Percentiles rank a stretch among this genome's conserved stretches.
phyloP scores from a whole-genome alignment of 2,113 vertebrate genomes.

The Bucco capensis region DNA sequence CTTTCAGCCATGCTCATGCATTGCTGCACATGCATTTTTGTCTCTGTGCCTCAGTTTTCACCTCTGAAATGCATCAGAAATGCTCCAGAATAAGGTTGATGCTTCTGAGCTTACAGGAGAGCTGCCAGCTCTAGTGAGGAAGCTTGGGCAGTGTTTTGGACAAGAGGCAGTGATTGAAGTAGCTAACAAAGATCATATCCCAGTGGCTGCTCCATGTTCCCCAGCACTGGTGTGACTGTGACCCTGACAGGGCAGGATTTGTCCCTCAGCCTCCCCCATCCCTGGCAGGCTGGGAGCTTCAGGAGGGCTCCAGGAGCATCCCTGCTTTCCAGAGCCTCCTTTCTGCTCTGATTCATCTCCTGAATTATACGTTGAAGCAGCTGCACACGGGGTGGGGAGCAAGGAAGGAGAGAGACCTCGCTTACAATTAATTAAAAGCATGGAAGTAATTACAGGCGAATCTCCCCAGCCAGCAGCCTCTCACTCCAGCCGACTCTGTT shows the following conservation, averaged over 20 bases:
- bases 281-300: background rate
- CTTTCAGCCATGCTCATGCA: background rate
- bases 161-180: background rate
- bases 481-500: slow-evolving; percentile 66
- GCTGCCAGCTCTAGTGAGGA: background rate
- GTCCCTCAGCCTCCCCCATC: background rate
- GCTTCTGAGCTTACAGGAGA: background rate
- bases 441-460: slow-evolving; percentile 69
- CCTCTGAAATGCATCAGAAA: background rate
- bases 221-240: accelerated
- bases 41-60: background rate
- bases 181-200: background rate
- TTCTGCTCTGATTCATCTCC: slow-evolving; percentile 59
- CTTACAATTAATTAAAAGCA: slow-evolving; percentile 72
- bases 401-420: slow-evolving; percentile 26
- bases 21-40: accelerated
- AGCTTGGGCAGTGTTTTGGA: background rate
- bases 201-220: accelerated
- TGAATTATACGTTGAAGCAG: slow-evolving; percentile 47
- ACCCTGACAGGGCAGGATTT: accelerated
- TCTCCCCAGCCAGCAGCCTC: slow-evolving; percentile 67
- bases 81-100: accelerated
- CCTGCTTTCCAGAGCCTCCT: slow-evolving; percentile 12
- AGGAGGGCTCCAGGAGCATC: background rate
- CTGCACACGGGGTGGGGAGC: slow-evolving; percentile 13